These are phyloP conservation scores for Junonia oenone DNA, from an alignment of 2,888 invertebrate species.

Conservation along the genomic window DNA sequence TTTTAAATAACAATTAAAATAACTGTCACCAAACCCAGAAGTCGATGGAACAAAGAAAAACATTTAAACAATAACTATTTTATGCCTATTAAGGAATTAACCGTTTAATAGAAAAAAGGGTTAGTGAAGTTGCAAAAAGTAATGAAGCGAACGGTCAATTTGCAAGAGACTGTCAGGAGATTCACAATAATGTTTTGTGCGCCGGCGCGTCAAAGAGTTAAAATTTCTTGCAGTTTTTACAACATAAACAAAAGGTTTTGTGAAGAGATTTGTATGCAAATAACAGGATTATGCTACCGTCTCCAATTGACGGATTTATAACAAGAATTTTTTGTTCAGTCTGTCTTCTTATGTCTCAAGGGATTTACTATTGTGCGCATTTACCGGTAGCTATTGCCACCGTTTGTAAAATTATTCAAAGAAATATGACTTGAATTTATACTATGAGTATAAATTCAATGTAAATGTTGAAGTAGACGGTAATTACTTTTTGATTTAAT, in stretches of 20 bases:
- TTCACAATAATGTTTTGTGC: conserved; percentile 38
- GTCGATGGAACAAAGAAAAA: neutral
- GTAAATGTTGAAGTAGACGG: no score
- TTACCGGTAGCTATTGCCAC: conserved; percentile 45
- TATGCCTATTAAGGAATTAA: neutral
- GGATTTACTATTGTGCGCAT: conserved; percentile 43
- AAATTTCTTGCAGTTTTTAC: conserved; percentile 49
- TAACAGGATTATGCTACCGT: conserved; percentile 75
- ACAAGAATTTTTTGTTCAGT: conserved; percentile 39
- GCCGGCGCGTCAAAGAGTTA: conserved; percentile 61
- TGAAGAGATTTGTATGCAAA: conserved; percentile 69
- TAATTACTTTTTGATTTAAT: no score
- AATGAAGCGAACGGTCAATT: conserved; percentile 4
- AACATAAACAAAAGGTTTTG: conserved; percentile 56
- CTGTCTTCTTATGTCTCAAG: conserved; percentile 44
- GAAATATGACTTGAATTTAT: neutral
- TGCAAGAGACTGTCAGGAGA: conserved; percentile 22
- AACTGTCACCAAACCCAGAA: neutral
- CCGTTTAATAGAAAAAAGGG: conserved; percentile 1
- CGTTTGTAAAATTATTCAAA: neutral
- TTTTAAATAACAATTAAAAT: neutral
- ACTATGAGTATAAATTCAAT: no score
- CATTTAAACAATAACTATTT: neutral
- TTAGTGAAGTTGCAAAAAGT: conserved; percentile 21
- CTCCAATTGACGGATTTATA: conserved; percentile 52